Evolutionary conservation across 2,113 vertebrate genomes (phyloP), one percentile per base, ranked within the genome.

Genomic region (Sarotherodon lohbergeri): DNA sequence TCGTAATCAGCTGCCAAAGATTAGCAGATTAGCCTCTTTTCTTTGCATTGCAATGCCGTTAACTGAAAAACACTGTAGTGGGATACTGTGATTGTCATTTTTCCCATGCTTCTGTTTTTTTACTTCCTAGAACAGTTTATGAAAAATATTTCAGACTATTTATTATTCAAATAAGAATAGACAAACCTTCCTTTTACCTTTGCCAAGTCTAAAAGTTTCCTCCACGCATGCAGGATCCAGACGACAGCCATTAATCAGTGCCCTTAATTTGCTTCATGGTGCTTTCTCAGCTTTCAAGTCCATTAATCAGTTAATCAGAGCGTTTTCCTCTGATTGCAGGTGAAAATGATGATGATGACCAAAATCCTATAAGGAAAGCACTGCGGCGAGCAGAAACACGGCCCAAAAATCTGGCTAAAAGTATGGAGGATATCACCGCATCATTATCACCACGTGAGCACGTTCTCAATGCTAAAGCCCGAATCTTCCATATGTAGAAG

Each of bases 371-470:
- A 86, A 97, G 96, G 96, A 97, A 95, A 94, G 97, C 97, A 76
- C 86, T 99, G 95, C 96, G 94, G 97, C 96, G 97, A 94, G 98
- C 96, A 83, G 93, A 97, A 91, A 89, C 95, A 90, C 96, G 97
- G 91, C 97, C 97, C 80, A 95, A 96, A 91, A 96, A 96, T 95
- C 95, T 97, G 95, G 96, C 97, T 92, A 98, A 98, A 97, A 99
- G 98, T 96, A 95, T 99, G 93, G 97, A 98, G 94, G 98, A 99
- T 94, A 97, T 99, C 95, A 96, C 97, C 54, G 95, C 96, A 84
- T 86, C 92, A 10, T 90, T 95, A 81, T 93, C 95, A 82, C 96
- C 98, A 97, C 97, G 98, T 99, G 96, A 98, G 98, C 92, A 95
- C 88, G 46, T 91, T n/a, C 56, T 59, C 16, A 22, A 16, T 9